Evolutionary conservation across 2,797 vertebrate species (phyloP).

Genomic region (Micropoecilia bifurca): DNA sequence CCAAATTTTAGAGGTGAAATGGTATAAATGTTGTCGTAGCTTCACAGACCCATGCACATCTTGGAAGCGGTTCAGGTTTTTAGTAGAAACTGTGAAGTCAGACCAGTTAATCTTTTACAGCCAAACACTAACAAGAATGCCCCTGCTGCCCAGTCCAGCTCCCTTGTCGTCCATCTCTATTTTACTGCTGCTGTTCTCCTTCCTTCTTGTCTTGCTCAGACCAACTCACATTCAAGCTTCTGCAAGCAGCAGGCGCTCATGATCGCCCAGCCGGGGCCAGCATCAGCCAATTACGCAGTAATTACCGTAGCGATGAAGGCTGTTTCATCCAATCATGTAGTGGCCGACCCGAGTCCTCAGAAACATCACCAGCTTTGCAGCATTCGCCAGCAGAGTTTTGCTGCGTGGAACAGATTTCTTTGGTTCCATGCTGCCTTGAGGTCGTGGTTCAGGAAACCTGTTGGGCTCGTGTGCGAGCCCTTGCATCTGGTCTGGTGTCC

Average conservation of each 20-base stretch:
- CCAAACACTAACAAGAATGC: constrained; percentile 63
- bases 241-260: constrained; percentile 65
- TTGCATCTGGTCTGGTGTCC: constrained; percentile 25
- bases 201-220: constrained; percentile 63
- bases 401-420: constrained; percentile 69
- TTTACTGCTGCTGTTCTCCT: constrained; percentile 53
- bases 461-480: constrained; percentile 49
- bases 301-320: constrained; percentile 71
- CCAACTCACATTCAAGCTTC: constrained; percentile 70
- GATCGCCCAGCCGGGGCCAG: constrained; percentile 66
- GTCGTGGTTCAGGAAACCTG: constrained; percentile 61
- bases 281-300: constrained; percentile 70
- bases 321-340: constrained; percentile 76
- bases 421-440: constrained; percentile 65
- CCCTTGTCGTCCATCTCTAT: constrained; percentile 19
- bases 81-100: constrained; percentile 27
- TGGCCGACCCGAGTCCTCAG: constrained; percentile 71
- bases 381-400: constrained; percentile 75
- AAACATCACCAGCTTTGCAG: constrained; percentile 69
- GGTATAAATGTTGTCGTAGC: not conserved
- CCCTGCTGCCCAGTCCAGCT: constrained; percentile 50
- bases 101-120: constrained; percentile 44
- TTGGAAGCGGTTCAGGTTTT: constrained; percentile 3
- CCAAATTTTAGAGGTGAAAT: constrained; percentile 43
- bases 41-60: constrained; percentile 1